Conservation (phyloP, 2,888 invertebrate genomes). For the Cacoxenus indagator region DNA sequence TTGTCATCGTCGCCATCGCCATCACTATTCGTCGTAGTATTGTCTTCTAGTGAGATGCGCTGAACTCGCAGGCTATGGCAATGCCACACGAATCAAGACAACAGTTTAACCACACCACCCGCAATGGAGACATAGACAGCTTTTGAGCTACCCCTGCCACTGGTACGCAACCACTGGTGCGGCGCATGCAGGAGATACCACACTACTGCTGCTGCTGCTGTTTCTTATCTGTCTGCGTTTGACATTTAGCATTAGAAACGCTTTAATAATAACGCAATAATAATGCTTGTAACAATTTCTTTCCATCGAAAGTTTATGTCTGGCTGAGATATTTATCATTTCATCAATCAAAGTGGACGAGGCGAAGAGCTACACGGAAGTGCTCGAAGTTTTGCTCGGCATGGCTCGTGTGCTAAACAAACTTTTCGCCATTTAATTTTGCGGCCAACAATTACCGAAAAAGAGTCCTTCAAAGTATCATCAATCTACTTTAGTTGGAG, state of each 20-base stretch:
- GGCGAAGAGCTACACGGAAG: constrained; percentile 33
- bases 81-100: background rate
- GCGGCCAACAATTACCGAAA: constrained; percentile 50
- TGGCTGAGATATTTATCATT: constrained; percentile 58
- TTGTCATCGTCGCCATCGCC: background rate
- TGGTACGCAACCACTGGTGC: background rate
- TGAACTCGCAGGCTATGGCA: background rate
- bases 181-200: background rate
- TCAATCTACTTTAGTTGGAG: constrained; percentile 55
- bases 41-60: background rate
- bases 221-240: constrained; percentile 61
- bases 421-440: constrained; percentile 60
- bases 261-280: constrained; percentile 63
- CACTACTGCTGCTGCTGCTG: background rate
- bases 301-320: constrained; percentile 19
- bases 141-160: constrained; percentile 29
- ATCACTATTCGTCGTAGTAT: background rate
- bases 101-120: background rate
- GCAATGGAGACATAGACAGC: constrained; percentile 51
- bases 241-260: constrained; percentile 64
- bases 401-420: constrained; percentile 31
- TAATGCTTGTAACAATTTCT: constrained; percentile 51
- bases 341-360: constrained; percentile 55
- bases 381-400: background rate
- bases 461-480: constrained; percentile 57